These are phyloP conservation scores for Bradypodion pumilum DNA, from an alignment of 2,797 vertebrate genomes.

Conservation along the genomic window DNA sequence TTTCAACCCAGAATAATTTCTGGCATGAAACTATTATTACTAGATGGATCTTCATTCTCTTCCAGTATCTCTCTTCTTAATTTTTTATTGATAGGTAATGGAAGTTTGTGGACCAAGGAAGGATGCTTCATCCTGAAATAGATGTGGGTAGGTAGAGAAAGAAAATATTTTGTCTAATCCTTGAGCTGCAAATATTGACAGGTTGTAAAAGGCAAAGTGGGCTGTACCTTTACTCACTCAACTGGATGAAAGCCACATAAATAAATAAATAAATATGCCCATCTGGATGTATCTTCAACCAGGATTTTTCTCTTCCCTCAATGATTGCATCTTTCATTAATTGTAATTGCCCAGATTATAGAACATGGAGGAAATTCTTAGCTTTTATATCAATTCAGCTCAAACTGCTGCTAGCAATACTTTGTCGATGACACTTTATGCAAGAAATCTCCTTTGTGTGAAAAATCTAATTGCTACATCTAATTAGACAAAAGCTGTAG, in stretches of 20 bases:
- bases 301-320: background rate
- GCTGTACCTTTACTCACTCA: background rate
- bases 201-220: background rate
- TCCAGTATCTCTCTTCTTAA: background rate
- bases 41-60: background rate
- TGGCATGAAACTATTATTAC: background rate
- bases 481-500: slow-evolving; percentile 29
- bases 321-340: background rate
- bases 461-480: slow-evolving; percentile 17
- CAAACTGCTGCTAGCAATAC: background rate
- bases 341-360: background rate
- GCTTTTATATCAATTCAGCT: background rate
- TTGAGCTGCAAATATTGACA: too few relatives aligned
- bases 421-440: background rate
- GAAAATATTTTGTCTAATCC: too few relatives aligned
- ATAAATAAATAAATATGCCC: background rate
- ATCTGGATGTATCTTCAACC: background rate
- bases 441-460: slow-evolving; percentile 14
- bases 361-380: slow-evolving; percentile 2
- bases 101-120: too few relatives aligned
- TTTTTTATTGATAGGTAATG: background rate
- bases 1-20: too few relatives aligned
- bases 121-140: too few relatives aligned
- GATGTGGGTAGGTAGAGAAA: too few relatives aligned
- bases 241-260: too few relatives aligned